Evolutionary conservation across 2,113 vertebrate species (phyloP).

Genomic region (Macquaria australasica): DNA sequence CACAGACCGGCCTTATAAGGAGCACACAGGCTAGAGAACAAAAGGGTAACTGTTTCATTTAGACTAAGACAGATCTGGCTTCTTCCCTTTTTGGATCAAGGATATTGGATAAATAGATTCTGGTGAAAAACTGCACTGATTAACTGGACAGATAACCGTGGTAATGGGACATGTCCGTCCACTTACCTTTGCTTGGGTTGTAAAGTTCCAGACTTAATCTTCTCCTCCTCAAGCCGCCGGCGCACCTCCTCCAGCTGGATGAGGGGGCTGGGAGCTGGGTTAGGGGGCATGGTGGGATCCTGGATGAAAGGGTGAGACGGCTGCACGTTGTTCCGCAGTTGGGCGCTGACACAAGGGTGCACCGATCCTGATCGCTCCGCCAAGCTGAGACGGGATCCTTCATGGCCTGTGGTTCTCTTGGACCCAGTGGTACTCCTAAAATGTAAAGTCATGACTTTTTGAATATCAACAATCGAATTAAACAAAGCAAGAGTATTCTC

Average conservation of each 20-base stretch:
- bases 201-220: constrained; percentile 86
- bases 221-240: constrained; percentile 93
- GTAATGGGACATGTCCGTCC: neutral
- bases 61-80: neutral
- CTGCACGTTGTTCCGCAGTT: constrained; percentile 87
- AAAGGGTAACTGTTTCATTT: neutral
- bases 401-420: constrained; percentile 87
- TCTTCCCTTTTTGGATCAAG: neutral
- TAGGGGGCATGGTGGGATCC: constrained; percentile 96
- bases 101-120: neutral
- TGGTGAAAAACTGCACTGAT: neutral
- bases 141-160: neutral
- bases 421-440: constrained; percentile 84
- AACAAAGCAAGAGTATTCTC: neutral
- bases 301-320: constrained; percentile 97
- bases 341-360: constrained; percentile 87
- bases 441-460: neutral
- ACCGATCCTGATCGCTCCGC: constrained; percentile 84
- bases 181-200: constrained; percentile 90
- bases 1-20: neutral
- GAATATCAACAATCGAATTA: neutral
- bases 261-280: constrained; percentile 94
- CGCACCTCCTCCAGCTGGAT: constrained; percentile 96
- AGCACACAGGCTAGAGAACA: constrained; percentile 13
- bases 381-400: constrained; percentile 84